These are phyloP conservation scores for Danaus melanippus DNA, from an alignment of 1,140 invertebrate genomes.

Conservation along the genomic window DNA sequence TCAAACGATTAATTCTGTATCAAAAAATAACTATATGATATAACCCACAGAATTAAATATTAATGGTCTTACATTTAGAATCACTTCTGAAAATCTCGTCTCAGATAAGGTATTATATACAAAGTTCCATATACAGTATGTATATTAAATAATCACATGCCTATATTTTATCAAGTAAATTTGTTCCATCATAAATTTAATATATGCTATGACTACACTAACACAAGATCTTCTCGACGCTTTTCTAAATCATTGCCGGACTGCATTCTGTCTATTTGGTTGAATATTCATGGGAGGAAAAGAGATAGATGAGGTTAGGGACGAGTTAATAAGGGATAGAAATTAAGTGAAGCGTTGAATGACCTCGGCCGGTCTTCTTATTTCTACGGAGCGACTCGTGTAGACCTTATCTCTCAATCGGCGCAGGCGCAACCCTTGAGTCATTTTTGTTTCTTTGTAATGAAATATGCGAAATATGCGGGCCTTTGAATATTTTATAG, in stretches of 20 bases:
- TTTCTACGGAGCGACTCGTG: slow-evolving; percentile 35
- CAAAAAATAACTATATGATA: too few relatives aligned
- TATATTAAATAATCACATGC: too few relatives aligned
- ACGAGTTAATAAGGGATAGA: slow-evolving; percentile 41
- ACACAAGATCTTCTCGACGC: slow-evolving; percentile 27
- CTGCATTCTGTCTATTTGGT: slow-evolving; percentile 24
- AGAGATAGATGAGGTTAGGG: slow-evolving; percentile 20
- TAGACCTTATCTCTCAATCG: slow-evolving; percentile 41
- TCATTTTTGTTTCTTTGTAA: slow-evolving; percentile 21
- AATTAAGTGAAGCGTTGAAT: slow-evolving; percentile 48
- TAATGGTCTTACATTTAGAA: too few relatives aligned
- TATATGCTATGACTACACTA: slow-evolving; percentile 27
- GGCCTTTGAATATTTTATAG: slow-evolving; percentile 10
- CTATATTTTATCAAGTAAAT: slow-evolving; percentile 20
- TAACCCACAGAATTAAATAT: too few relatives aligned
- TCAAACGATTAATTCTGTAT: too few relatives aligned
- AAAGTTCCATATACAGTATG: too few relatives aligned
- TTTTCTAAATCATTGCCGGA: slow-evolving; percentile 44
- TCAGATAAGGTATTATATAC: too few relatives aligned
- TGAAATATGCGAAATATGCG: slow-evolving; percentile 17
- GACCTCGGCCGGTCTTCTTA: slow-evolving; percentile 49
- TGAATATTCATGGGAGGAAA: slow-evolving; percentile 41
- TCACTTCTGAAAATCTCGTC: too few relatives aligned
- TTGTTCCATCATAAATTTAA: slow-evolving; percentile 41
- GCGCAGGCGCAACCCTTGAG: slow-evolving; percentile 44